Evolutionary conservation across 1,140 invertebrate species (phyloP), one percentile per base, ranked within the genome.

Genomic region (Leptinotarsa defecta): DNA sequence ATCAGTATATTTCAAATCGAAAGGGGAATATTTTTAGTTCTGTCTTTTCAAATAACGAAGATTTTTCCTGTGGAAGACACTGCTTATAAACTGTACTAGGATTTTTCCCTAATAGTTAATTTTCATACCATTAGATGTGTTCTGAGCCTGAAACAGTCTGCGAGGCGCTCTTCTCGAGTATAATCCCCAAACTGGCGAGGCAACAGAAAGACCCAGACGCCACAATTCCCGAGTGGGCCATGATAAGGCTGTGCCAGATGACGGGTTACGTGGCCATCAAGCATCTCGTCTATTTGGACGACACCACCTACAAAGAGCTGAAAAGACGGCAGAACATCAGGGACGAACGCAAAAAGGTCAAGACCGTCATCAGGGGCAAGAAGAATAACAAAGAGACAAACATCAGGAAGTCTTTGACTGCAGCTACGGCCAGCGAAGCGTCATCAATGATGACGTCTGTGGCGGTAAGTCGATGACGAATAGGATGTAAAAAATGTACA

Each of bases 251-350:
- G 5, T 77, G 77, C 78, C 75, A 81, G 64, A 17, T 85, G 13
- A 68, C 81, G 27, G 84, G 83, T 11, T 77, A 79, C 67, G 65
- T 84, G 6, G 82, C 83, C 4, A 13, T 84, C 15, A 80, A 78
- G 52, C 70, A 79, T 27, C 74, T 84, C 57, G 72, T 77, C 52
- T 83, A 77, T 75, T 67, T 85, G 62, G 84, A 85, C 69, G 80
- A 81, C n/a, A 79, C 77, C 1, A 77, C 84, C 20, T 84, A 84
- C 68, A 82, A 78, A 24, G 84, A 85, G 75, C 61, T 84, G 73
- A 85, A 84, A 73, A 70, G 84, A 48, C 73, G 83, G 13, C 76
- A 81, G 61, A 76, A 80, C 73, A 75, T 81, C 4, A 76, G 72
- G 48, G 73, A 78, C 27, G 77, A 77, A 43, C 68, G 74, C 6